phyloP scores from a whole-genome alignment of 2,888 invertebrate genomes.

The Caenorhabditis japonica region DNA sequence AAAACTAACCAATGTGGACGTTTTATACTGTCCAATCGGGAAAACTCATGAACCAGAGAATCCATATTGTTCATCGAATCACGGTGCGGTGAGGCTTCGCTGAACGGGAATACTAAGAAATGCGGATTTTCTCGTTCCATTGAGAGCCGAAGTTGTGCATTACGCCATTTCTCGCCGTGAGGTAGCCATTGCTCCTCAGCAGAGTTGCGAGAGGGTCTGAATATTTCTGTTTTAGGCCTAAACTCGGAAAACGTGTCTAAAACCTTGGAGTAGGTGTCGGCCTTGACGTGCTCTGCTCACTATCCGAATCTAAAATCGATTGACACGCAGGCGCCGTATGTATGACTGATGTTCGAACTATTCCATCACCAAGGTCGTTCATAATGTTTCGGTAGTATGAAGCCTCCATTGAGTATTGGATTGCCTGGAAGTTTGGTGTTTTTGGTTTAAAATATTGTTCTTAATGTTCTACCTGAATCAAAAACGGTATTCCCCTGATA shows the following conservation, averaged over 20 bases:
- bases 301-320: constrained; percentile 69
- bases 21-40: constrained; percentile 60
- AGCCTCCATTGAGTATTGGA: constrained; percentile 74
- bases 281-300: constrained; percentile 57
- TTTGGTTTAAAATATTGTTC: background rate
- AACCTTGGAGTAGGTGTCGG: constrained; percentile 56
- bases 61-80: constrained; percentile 63
- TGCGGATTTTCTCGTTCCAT: constrained; percentile 67
- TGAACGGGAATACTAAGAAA: constrained; percentile 61
- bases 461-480: constrained; percentile 66
- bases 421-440: constrained; percentile 64
- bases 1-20: constrained; percentile 58
- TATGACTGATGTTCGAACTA: constrained; percentile 73
- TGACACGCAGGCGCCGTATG: constrained; percentile 75
- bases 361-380: constrained; percentile 70
- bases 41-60: constrained; percentile 59
- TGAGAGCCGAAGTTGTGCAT: constrained; percentile 72
- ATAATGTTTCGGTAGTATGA: constrained; percentile 67
- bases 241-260: background rate
- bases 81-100: constrained; percentile 59
- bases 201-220: constrained; percentile 59
- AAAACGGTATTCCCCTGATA: constrained; percentile 73
- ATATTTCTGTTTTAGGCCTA: constrained; percentile 5
- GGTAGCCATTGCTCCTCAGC: constrained; percentile 74
- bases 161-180: constrained; percentile 71